These are phyloP conservation scores for Scylla paramamosain DNA, from an alignment of 1,140 invertebrate genomes.

Conservation along the genomic window DNA sequence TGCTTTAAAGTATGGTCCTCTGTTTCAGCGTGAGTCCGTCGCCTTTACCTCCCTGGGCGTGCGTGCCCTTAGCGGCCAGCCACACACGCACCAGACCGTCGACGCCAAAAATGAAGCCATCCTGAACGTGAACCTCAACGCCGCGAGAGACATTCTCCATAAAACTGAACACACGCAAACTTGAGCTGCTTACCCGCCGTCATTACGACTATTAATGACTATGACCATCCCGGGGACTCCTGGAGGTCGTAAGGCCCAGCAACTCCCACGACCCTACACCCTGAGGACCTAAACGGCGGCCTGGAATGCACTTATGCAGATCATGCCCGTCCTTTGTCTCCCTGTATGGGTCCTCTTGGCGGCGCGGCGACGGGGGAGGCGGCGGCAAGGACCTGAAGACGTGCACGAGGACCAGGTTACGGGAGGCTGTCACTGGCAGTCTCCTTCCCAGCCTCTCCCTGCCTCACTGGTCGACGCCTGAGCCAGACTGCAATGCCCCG, in stretches of 20 bases:
- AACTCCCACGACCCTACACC: not conserved
- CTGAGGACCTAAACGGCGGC: no score
- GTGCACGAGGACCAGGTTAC: not conserved
- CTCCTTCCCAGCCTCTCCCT: not conserved
- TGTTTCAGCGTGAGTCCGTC: no score
- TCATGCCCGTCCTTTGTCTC: not conserved
- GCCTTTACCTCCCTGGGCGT: no score
- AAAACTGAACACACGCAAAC: not conserved
- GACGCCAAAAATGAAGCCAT: not conserved
- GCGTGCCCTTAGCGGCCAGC: no score
- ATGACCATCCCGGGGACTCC: not conserved
- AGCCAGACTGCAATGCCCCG: not conserved
- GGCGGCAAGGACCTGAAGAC: not conserved
- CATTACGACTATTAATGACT: not conserved
- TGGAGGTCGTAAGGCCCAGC: not conserved
- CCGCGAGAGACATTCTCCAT: not conserved
- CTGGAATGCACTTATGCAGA: no score
- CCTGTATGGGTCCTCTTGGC: not conserved
- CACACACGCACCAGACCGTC: not conserved
- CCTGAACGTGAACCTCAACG: not conserved
- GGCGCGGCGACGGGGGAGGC: not conserved
- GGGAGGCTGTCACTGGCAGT: not conserved
- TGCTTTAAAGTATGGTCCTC: no score
- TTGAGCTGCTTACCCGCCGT: not conserved
- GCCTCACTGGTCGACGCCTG: not conserved